A percentile compares a stretch with the other conserved stretches of the same genome.
Conservation (phyloP, 1,140 invertebrate species). For the Leptonema lineaticorne region DNA sequence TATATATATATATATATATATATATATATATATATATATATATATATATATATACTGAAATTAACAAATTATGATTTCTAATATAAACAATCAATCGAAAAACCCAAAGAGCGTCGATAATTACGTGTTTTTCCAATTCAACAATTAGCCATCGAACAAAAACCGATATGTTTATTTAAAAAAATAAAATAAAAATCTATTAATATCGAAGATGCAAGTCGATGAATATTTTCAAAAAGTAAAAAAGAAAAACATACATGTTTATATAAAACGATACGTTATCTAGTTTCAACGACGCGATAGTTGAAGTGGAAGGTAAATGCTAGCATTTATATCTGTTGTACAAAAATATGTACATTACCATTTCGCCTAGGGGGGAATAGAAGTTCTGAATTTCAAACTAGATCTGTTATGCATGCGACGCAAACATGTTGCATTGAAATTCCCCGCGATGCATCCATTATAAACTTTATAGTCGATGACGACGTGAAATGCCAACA, state of each 20-base stretch:
- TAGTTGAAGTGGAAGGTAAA: slow-evolving; percentile 1
- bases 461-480: slow-evolving; percentile 5
- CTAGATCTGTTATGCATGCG: slow-evolving; percentile 10
- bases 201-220: background rate
- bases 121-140: no score
- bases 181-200: background rate
- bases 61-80: background rate
- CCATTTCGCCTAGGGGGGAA: slow-evolving; percentile 11
- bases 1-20: background rate
- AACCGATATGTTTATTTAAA: background rate
- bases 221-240: background rate
- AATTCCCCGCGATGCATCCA: slow-evolving; percentile 7
- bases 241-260: no score
- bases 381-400: slow-evolving; percentile 25
- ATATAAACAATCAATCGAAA: no score
- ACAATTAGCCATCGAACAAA: no score
- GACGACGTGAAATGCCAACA: no score
- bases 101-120: no score
- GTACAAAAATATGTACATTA: slow-evolving; percentile 23
- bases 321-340: background rate
- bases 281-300: slow-evolving; percentile 7
- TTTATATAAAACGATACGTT: slow-evolving; percentile 2
- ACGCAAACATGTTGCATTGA: slow-evolving; percentile 14
- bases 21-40: background rate
- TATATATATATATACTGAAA: background rate